These are phyloP conservation scores for Drosophila yakuba DNA, from an alignment of 1,140 invertebrate genomes.

Conservation along the genomic window DNA sequence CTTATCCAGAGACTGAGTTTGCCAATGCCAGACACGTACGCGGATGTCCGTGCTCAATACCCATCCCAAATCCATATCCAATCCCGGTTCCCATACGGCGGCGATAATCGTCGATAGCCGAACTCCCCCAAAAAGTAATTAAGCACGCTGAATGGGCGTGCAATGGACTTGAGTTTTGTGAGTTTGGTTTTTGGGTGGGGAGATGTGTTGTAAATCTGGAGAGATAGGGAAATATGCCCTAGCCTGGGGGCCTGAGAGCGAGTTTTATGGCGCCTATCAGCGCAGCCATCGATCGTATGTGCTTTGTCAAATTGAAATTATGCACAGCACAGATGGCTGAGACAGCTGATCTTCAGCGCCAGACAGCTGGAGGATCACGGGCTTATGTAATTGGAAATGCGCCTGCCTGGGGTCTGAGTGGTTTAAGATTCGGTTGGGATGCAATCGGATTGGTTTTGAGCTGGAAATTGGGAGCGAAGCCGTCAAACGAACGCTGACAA, in stretches of 20 bases:
- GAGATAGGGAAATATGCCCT: constrained; percentile 36
- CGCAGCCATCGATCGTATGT: constrained; percentile 72
- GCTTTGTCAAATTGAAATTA: constrained; percentile 81
- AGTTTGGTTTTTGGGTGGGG: background rate
- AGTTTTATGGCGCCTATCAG: constrained; percentile 60
- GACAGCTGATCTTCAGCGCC: constrained; percentile 68
- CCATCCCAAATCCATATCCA: constrained; percentile 57
- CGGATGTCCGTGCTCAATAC: constrained; percentile 80
- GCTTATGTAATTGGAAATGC: constrained; percentile 66
- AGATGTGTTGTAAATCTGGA: background rate
- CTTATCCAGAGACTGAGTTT: constrained; percentile 20
- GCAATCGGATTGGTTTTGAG: constrained; percentile 20
- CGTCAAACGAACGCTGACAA: constrained; percentile 60
- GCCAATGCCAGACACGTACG: constrained; percentile 68
- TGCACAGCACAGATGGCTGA: constrained; percentile 56
- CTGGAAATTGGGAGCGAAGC: constrained; percentile 36
- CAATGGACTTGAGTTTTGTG: constrained; percentile 8
- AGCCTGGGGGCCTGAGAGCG: constrained; percentile 50
- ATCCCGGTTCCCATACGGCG: constrained; percentile 49
- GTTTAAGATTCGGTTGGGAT: background rate
- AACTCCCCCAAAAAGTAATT: constrained; percentile 57
- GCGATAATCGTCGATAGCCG: constrained; percentile 34
- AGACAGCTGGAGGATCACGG: constrained; percentile 60
- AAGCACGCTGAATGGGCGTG: constrained; percentile 55
- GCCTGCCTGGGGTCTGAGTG: constrained; percentile 15